A percentile compares a stretch with the other conserved stretches of the same genome.
phyloP scores from a whole-genome alignment of 2,113 vertebrate species.

The Hiodon alosoides region DNA sequence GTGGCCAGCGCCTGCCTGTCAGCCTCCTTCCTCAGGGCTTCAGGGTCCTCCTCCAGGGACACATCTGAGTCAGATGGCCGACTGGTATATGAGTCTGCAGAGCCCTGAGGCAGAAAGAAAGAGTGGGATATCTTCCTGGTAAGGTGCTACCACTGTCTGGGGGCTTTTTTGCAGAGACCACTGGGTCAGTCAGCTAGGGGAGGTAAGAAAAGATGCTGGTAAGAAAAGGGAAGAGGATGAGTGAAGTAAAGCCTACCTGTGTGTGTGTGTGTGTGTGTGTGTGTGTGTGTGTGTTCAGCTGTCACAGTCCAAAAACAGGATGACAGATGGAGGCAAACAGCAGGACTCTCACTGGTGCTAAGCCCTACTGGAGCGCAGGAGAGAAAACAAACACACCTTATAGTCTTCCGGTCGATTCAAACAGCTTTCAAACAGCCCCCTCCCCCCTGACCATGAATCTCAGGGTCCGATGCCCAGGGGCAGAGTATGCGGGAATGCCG shows the following conservation, averaged over 20 bases:
- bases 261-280: not conserved
- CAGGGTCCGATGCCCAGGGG: too few relatives aligned
- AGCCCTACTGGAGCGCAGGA: not conserved
- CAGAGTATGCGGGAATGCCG: too few relatives aligned
- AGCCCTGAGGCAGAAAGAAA: slow-evolving; percentile 71
- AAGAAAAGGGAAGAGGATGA: not conserved
- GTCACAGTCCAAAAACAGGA: slow-evolving; percentile 1
- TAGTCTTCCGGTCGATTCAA: too few relatives aligned
- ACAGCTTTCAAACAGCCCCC: too few relatives aligned
- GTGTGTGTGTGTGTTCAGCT: slow-evolving; percentile 9
- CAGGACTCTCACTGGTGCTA: slow-evolving; percentile 5
- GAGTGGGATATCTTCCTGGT: not conserved
- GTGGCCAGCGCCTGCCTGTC: slow-evolving; percentile 92
- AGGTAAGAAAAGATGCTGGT: not conserved
- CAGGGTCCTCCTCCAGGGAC: slow-evolving; percentile 92
- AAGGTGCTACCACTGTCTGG: not conserved
- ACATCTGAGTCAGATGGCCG: slow-evolving; percentile 93
- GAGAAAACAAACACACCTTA: not conserved
- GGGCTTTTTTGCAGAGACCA: not conserved
- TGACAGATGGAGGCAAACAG: slow-evolving; percentile 22
- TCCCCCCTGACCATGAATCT: too few relatives aligned
- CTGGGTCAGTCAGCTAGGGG: not conserved
- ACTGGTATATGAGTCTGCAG: slow-evolving; percentile 95
- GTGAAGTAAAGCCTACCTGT: not conserved
- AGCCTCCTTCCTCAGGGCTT: slow-evolving; percentile 88